A percentile compares a stretch with the other conserved stretches of the same genome.
These are phyloP conservation scores for Muscicapa comitata DNA, from an alignment of 2,797 vertebrate genomes.

Conservation along the genomic window DNA sequence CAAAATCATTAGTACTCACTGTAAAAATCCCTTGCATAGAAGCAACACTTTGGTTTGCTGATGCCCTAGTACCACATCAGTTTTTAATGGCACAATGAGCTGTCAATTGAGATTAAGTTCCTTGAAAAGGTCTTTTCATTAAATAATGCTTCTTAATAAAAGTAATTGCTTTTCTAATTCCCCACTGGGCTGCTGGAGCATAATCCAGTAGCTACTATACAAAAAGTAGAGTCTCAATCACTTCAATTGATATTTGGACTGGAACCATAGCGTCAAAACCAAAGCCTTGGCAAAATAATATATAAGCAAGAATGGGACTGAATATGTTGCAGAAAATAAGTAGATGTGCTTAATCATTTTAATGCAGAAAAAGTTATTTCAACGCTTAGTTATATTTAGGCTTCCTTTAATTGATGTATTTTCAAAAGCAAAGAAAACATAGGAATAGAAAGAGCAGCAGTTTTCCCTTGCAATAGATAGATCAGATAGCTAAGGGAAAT, in stretches of 20 bases:
- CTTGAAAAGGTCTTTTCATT: constrained; percentile 8
- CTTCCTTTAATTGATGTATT: background rate
- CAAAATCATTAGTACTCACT: background rate
- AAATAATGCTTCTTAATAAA: constrained; percentile 51
- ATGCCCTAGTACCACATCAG: background rate
- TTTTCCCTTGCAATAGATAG: background rate
- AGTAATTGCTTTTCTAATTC: constrained; percentile 24
- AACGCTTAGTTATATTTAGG: background rate
- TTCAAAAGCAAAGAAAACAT: background rate
- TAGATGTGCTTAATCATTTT: background rate
- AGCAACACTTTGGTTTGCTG: background rate
- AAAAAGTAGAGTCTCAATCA: background rate
- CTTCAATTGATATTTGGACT: background rate
- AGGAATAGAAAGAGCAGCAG: background rate
- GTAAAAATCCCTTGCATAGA: background rate
- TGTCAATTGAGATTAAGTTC: constrained; percentile 19
- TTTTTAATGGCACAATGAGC: background rate
- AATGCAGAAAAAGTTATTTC: background rate
- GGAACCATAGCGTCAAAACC: background rate
- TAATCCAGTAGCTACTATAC: background rate
- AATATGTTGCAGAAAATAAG: background rate
- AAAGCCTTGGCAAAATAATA: background rate
- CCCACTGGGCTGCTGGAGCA: background rate
- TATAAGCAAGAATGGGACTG: background rate
- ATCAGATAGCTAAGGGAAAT: background rate